Conservation (phyloP, 2,113 vertebrate species). For the Pluvianellus socialis region DNA sequence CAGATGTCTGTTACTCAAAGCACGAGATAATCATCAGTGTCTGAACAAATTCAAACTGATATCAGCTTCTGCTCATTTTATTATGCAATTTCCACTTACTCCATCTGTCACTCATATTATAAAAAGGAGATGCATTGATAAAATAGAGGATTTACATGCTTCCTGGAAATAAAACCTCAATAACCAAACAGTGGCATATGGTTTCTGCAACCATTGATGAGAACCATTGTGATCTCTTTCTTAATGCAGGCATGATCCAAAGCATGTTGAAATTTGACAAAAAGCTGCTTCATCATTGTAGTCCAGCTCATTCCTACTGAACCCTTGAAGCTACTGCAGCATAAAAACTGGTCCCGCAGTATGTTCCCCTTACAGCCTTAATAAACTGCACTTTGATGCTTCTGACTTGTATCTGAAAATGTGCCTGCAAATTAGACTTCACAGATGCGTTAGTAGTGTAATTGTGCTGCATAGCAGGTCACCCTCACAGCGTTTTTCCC, state of each 20-base stretch:
- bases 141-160: slow-evolving; percentile 26
- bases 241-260: neutral
- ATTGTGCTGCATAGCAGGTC: neutral
- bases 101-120: neutral
- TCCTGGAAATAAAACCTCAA: slow-evolving; percentile 44
- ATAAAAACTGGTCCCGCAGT: neutral
- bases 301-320: neutral
- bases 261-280: neutral
- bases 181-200: neutral
- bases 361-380: neutral
- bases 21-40: slow-evolving; percentile 1
- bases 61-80: slow-evolving; percentile 27
- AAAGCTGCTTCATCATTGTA: neutral
- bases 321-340: neutral
- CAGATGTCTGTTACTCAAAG: slow-evolving; percentile 22
- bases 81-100: slow-evolving; percentile 22
- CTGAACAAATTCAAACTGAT: slow-evolving; percentile 23
- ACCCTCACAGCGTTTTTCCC: neutral
- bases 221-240: neutral
- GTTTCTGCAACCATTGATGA: neutral
- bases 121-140: slow-evolving; percentile 26
- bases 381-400: neutral
- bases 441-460: neutral
- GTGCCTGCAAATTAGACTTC: neutral
- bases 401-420: neutral